Percentiles rank a stretch among this genome's conserved stretches.
Conservation (phyloP, 2,797 vertebrate genomes). For the Lindbergichthys nudifrons region DNA sequence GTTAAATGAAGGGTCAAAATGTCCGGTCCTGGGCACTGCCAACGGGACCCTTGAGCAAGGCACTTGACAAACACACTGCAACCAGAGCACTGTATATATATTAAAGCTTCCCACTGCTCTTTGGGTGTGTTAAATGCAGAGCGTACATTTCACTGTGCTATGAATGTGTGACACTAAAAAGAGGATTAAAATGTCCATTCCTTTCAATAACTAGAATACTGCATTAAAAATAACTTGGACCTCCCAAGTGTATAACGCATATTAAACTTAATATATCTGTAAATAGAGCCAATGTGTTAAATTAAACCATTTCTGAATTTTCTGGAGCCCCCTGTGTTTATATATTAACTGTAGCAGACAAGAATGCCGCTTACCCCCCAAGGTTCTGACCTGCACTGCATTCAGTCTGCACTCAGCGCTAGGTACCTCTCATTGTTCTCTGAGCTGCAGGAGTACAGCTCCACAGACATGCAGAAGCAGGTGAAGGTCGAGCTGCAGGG, state of each 20-base stretch:
- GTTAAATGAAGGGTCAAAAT: no score
- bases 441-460: slow-evolving; percentile 2
- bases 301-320: background rate
- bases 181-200: no score
- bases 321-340: background rate
- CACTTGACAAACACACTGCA: no score
- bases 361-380: background rate
- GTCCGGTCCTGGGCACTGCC: no score
- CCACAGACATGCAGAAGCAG: slow-evolving; percentile 10
- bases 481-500: slow-evolving; percentile 26
- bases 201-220: background rate
- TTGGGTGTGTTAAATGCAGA: no score
- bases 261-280: background rate
- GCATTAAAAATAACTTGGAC: background rate
- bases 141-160: no score
- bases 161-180: no score
- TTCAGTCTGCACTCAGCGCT: slow-evolving; percentile 5
- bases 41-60: no score
- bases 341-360: background rate
- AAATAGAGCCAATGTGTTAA: background rate
- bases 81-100: no score
- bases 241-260: no score
- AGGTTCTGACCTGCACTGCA: background rate
- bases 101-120: no score
- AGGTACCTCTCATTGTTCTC: background rate